These are phyloP conservation scores for Fragum fragum DNA, from an alignment of 2,888 invertebrate species.

Conservation along the genomic window DNA sequence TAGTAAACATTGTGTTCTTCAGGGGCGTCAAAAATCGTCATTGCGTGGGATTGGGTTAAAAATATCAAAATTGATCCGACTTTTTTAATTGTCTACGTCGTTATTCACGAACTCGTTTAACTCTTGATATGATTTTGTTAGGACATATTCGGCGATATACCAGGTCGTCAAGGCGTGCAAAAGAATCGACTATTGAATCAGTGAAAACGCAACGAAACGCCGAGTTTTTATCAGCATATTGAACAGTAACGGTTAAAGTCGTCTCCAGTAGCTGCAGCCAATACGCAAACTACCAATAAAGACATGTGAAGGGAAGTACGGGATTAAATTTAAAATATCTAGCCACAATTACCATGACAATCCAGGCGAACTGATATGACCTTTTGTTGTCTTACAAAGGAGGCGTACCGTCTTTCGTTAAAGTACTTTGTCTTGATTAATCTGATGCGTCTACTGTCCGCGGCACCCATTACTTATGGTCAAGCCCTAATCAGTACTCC, in stretches of 20 bases:
- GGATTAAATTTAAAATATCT: neutral
- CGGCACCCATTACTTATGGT: neutral
- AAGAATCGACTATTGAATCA: too few species aligned
- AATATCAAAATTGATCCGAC: too few species aligned
- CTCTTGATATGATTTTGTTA: too few species aligned
- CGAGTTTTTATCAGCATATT: too few species aligned
- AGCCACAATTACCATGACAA: constrained; percentile 30
- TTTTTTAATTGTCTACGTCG: too few species aligned
- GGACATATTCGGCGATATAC: too few species aligned
- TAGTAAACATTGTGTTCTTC: neutral
- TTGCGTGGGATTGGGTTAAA: neutral
- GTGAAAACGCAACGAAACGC: too few species aligned
- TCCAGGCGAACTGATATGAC: constrained; percentile 5
- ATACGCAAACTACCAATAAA: neutral
- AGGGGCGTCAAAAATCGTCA: neutral
- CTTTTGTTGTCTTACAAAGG: constrained; percentile 13
- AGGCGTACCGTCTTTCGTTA: constrained; percentile 7
- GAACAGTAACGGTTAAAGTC: too few species aligned
- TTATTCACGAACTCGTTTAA: too few species aligned
- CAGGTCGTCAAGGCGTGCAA: too few species aligned
- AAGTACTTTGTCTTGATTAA: constrained; percentile 3
- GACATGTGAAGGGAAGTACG: neutral
- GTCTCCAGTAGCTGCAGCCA: too few species aligned
- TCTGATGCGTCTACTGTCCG: neutral
- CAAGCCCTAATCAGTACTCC: neutral